These are phyloP conservation scores for Cryptus viduatorius DNA, from an alignment of 2,888 invertebrate genomes.

Conservation along the genomic window DNA sequence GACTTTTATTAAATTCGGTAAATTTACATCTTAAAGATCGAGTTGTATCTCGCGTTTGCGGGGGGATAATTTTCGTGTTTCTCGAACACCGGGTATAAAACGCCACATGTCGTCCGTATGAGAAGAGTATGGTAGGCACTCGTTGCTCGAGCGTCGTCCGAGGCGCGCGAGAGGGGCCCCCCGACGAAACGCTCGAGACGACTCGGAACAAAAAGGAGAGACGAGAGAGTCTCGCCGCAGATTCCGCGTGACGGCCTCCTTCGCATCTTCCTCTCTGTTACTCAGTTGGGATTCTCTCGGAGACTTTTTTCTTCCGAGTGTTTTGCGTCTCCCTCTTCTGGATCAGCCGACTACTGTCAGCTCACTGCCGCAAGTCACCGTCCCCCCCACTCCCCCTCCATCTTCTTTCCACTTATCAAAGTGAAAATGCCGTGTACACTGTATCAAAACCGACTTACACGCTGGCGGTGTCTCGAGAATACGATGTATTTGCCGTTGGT, in stretches of 20 bases:
- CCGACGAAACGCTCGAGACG: constrained; percentile 63
- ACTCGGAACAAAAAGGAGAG: constrained; percentile 58
- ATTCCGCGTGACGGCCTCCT: constrained; percentile 79
- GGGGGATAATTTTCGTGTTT: constrained; percentile 37
- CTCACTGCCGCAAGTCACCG: constrained; percentile 28
- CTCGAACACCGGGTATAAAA: constrained; percentile 72
- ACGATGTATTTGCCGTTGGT: no score
- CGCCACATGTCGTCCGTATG: constrained; percentile 80
- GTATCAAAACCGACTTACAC: no score
- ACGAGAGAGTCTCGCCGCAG: constrained; percentile 75
- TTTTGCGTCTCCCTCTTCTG: constrained; percentile 10
- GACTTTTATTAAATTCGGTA: not conserved
- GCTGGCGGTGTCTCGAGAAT: no score
- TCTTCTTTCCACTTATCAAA: constrained; percentile 5
- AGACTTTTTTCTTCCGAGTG: not conserved
- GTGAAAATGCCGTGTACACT: constrained; percentile 20
- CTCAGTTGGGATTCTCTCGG: constrained; percentile 29
- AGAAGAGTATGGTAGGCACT: constrained; percentile 72
- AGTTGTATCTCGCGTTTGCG: not conserved
- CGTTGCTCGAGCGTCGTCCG: constrained; percentile 33
- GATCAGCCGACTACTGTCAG: constrained; percentile 32
- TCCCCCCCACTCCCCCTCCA: not conserved
- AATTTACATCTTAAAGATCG: not conserved
- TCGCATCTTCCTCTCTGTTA: constrained; percentile 53
- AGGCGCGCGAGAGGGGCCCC: constrained; percentile 3